These are phyloP conservation scores for Lepidostoma basale DNA, from an alignment of 1,140 invertebrate species.

Conservation along the genomic window DNA sequence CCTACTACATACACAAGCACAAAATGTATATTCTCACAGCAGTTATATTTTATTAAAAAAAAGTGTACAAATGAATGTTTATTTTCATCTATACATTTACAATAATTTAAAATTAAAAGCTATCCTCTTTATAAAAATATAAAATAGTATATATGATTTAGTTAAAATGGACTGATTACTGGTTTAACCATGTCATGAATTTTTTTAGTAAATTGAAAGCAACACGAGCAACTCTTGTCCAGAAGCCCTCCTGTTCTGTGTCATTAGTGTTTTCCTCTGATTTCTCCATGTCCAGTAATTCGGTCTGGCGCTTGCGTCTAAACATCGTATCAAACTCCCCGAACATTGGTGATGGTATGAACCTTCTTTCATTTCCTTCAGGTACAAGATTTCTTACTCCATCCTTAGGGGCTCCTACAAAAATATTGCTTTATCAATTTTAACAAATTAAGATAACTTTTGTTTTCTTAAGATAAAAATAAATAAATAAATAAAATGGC, in stretches of 20 bases:
- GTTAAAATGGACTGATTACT: constrained; percentile 32
- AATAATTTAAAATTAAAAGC: no score
- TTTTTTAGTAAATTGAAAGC: constrained; percentile 38
- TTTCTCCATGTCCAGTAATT: constrained; percentile 39
- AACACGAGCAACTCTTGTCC: constrained; percentile 39
- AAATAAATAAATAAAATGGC: no score
- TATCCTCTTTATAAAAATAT: neutral
- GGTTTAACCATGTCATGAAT: constrained; percentile 41
- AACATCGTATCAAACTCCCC: neutral
- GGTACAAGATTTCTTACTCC: no score
- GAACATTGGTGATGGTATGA: neutral
- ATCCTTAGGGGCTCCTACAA: no score
- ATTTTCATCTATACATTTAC: no score
- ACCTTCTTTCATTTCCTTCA: neutral
- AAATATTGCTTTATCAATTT: no score
- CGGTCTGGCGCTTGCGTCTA: constrained; percentile 31
- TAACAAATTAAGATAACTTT: no score
- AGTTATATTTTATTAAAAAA: no score
- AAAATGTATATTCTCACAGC: no score
- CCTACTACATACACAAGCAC: no score
- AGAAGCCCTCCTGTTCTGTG: constrained; percentile 40
- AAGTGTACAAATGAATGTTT: no score
- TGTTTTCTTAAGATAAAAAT: no score
- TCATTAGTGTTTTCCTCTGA: constrained; percentile 1
- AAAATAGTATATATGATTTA: neutral